phyloP scores from a whole-genome alignment of 1,140 invertebrate species.

The Lucilia sericata region DNA sequence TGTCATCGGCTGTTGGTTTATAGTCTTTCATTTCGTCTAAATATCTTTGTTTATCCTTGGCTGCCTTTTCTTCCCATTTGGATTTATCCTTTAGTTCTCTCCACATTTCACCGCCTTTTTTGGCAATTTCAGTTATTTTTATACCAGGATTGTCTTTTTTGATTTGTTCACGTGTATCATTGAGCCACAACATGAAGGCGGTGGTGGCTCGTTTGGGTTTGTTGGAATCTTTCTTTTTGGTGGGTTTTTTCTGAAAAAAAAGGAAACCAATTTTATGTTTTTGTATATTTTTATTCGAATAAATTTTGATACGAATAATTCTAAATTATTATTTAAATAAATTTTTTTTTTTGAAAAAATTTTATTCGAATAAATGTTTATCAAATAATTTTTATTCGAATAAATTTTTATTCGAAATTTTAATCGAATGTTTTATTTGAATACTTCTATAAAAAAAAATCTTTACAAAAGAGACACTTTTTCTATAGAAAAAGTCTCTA shows the following conservation, averaged over 20 bases:
- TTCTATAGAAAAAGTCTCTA: no score
- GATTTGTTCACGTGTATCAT: conserved; percentile 88
- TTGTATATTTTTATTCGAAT: neutral
- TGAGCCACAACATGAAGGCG: conserved; percentile 96
- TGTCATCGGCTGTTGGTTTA: conserved; percentile 74
- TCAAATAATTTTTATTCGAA: no score
- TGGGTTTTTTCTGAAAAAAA: conserved; percentile 69
- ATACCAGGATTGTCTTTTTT: conserved; percentile 92
- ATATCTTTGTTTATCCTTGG: conserved; percentile 88
- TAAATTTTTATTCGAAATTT: no score
- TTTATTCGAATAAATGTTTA: no score
- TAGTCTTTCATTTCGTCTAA: conserved; percentile 89
- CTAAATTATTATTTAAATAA: neutral
- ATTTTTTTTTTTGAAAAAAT: no score
- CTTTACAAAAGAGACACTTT: no score
- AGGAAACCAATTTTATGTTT: neutral
- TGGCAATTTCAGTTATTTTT: conserved; percentile 91
- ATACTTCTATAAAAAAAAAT: no score
- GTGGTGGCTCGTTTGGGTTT: conserved; percentile 92
- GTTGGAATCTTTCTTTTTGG: conserved; percentile 87
- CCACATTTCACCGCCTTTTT: conserved; percentile 97
- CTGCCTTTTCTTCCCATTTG: conserved; percentile 89
- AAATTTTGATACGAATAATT: neutral
- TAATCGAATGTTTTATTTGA: no score
- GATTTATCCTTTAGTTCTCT: conserved; percentile 91